A percentile compares a stretch with the other conserved stretches of the same genome.
phyloP scores from a whole-genome alignment of 23 tunicate species.

The Trididemnum nubilum region DNA sequence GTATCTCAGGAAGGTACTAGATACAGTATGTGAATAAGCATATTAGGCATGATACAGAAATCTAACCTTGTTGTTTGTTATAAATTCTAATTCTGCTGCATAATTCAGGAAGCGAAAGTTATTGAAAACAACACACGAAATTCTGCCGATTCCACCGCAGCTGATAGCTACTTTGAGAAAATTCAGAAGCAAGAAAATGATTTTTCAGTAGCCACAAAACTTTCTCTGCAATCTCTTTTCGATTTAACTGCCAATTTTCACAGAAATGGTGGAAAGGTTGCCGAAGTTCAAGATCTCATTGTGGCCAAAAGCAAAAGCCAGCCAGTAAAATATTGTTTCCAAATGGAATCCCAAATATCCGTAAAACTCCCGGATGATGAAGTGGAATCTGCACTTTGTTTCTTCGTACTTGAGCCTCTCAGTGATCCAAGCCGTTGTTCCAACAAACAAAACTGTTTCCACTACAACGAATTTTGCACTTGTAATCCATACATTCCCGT shows the following conservation, averaged over 20 bases:
- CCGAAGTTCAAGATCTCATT: not conserved
- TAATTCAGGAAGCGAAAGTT: too few relatives aligned
- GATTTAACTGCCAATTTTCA: not conserved
- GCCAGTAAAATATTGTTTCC: constrained; percentile 13
- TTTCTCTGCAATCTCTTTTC: not conserved
- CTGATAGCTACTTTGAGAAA: not conserved
- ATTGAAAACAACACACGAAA: too few relatives aligned
- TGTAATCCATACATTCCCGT: not conserved
- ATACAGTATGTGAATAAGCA: too few relatives aligned
- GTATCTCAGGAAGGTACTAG: too few relatives aligned
- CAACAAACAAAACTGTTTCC: not conserved
- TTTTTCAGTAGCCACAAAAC: not conserved
- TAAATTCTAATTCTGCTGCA: too few relatives aligned
- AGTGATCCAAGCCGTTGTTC: not conserved
- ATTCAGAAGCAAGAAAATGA: not conserved
- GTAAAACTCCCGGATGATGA: not conserved
- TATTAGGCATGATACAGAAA: too few relatives aligned
- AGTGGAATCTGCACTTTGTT: not conserved
- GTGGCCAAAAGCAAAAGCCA: not conserved
- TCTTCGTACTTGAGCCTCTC: not conserved
- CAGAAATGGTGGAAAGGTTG: not conserved
- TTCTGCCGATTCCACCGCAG: too few relatives aligned
- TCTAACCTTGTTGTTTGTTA: too few relatives aligned
- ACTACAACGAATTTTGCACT: not conserved
- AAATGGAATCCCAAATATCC: not conserved